Base-by-base conservation (phyloP, 2,888 invertebrate species). In the Cactoblastis cactorum region DNA sequence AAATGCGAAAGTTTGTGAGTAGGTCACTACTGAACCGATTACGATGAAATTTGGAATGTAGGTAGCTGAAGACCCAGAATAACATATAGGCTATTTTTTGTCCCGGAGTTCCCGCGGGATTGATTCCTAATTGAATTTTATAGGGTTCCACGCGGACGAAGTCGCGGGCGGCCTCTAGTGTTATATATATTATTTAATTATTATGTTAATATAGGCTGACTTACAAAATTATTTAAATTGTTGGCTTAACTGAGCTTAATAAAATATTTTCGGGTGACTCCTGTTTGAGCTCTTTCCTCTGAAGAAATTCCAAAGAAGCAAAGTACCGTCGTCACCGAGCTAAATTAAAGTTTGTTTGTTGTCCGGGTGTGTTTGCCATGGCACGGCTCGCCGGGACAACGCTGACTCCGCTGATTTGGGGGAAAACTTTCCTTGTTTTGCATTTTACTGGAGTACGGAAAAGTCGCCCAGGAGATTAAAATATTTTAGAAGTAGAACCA, bases 361-460 rank as follows among this genome's bases (percentile, higher is more conserved):
- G 77, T 75, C 77, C 74, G 69, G 67, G 73, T 65, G 59, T 75
- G 80, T 74, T 76, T 72, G 76, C 71, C 68, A 61, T 46, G 51
- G 52, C 65, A 63, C 63, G 63, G 67, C 59, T 61, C 63, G 64
- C 61, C 57, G 62, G 67, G 68, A 67, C 66, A 62, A 62, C 49
- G 67, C 69, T 71, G 72, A 72, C 71, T 72, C 67, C 59, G 71
- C 77, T 84, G 83, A 85, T 87, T 87, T 86, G 81, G 75, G 77
- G 79, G 67, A 69, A 78, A 87, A 86, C 73, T 86, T 86, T 78
- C 67, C 81, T 80, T 85, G 83, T 86, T 87, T 87, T 80, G 81
- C 79, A 87, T 86, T 85, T 80, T 77, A 80, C 74, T 71, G 77
- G 65, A 70, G 75, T 70, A 64, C 70, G 70, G 75, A 80, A 80